Evolutionary conservation across 2,113 vertebrate species (phyloP).

Genomic region (Buteo buteo): DNA sequence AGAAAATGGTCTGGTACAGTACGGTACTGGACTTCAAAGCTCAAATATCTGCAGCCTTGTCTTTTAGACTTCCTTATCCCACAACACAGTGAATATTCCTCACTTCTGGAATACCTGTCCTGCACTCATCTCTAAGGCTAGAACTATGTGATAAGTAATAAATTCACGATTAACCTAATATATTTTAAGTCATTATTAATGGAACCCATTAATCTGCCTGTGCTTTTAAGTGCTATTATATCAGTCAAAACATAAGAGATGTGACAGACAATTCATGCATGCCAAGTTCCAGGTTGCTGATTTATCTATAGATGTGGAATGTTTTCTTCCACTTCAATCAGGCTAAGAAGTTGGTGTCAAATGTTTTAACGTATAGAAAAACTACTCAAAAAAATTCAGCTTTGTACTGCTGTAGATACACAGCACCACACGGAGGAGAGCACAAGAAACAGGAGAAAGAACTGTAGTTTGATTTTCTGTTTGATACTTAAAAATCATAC

Average conservation of each 20-base stretch:
- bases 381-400: neutral
- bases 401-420: conserved; percentile 8
- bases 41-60: neutral
- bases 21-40: neutral
- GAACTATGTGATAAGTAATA: neutral
- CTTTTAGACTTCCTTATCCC: neutral
- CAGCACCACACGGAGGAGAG: conserved; percentile 61
- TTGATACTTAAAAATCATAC: neutral
- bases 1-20: neutral
- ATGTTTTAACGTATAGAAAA: neutral
- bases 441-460: neutral
- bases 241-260: neutral
- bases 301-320: neutral
- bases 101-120: neutral
- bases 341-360: neutral
- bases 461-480: neutral
- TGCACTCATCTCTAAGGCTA: neutral
- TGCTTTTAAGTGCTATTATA: neutral
- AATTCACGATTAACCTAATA: neutral
- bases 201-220: neutral
- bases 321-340: conserved; percentile 3
- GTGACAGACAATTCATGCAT: neutral
- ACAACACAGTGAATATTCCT: neutral
- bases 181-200: conserved; percentile 8
- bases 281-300: neutral